Percentiles rank a stretch among this genome's conserved stretches.
phyloP scores from a whole-genome alignment of 1,140 invertebrate species.

The Sycophila sp. region DNA sequence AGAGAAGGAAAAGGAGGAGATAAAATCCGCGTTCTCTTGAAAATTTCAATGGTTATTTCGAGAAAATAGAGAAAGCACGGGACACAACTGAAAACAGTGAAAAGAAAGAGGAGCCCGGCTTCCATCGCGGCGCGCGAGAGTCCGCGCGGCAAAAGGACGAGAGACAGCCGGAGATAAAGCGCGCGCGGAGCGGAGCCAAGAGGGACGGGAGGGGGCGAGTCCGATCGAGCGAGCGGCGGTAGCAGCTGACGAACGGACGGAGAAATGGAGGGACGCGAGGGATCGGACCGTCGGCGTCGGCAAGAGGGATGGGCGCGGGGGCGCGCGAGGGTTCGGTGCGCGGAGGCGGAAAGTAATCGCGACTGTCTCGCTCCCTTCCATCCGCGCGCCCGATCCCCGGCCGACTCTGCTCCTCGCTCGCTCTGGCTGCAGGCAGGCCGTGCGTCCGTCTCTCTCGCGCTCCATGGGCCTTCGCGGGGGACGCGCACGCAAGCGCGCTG shows the following conservation, averaged over 20 bases:
- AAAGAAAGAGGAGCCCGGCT: background rate
- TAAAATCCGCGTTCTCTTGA: background rate
- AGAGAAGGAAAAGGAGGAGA: background rate
- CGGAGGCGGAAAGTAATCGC: conserved; percentile 66
- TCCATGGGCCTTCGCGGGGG: conserved; percentile 2
- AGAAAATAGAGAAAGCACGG: background rate
- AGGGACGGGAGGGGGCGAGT: too few species aligned
- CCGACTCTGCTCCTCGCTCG: too few species aligned
- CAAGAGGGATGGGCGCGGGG: conserved; percentile 44
- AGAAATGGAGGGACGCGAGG: conserved; percentile 46
- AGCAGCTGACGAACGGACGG: conserved; percentile 62
- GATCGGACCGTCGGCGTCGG: conserved; percentile 33
- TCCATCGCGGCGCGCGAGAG: too few species aligned
- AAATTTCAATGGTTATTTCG: background rate
- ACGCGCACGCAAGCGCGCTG: background rate
- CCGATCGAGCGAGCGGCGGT: conserved; percentile 51
- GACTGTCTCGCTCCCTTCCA: conserved; percentile 51
- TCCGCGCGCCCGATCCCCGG: conserved; percentile 12
- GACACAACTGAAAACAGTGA: background rate
- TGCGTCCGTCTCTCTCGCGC: too few species aligned
- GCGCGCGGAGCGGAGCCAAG: too few species aligned
- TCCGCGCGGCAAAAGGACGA: too few species aligned
- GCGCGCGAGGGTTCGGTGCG: conserved; percentile 63
- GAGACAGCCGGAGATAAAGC: too few species aligned
- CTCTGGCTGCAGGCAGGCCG: too few species aligned